These are phyloP conservation scores for Triops cancriformis DNA, from an alignment of 1,140 invertebrate species.

Conservation along the genomic window DNA sequence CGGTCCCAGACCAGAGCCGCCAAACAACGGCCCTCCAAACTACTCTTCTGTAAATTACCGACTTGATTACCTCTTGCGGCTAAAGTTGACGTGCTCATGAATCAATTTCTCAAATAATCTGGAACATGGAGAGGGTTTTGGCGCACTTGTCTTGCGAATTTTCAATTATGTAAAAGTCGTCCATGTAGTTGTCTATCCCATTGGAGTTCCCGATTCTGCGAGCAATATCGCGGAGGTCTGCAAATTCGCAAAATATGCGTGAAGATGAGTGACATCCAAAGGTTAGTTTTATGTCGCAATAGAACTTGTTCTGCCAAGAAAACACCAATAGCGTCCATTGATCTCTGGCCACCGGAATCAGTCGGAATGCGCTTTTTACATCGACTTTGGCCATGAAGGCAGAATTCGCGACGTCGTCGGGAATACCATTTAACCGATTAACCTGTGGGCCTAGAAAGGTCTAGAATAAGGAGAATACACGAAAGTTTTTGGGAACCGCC, in stretches of 20 bases:
- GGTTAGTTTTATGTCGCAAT: neutral
- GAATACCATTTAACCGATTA: neutral
- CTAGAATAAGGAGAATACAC: too few relatives aligned
- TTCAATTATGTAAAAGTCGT: neutral
- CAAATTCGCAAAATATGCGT: neutral
- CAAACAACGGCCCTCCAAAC: too few relatives aligned
- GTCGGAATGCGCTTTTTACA: neutral
- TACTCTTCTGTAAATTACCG: too few relatives aligned
- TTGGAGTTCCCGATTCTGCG: neutral
- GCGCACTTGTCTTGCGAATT: neutral
- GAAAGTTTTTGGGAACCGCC: too few relatives aligned
- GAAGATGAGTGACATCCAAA: neutral
- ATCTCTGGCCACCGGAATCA: neutral
- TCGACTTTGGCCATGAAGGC: neutral
- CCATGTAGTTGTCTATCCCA: neutral
- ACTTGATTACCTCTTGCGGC: too few relatives aligned
- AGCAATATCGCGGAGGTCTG: neutral
- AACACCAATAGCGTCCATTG: neutral
- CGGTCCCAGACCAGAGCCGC: too few relatives aligned
- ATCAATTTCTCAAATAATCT: neutral
- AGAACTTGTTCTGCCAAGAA: neutral
- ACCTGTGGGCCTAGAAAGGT: too few relatives aligned
- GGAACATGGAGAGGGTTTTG: neutral
- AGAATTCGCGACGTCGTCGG: neutral
- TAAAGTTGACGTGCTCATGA: too few relatives aligned